phyloP scores from a whole-genome alignment of 2,888 invertebrate genomes.

The Acanthacorydalis orientalis region DNA sequence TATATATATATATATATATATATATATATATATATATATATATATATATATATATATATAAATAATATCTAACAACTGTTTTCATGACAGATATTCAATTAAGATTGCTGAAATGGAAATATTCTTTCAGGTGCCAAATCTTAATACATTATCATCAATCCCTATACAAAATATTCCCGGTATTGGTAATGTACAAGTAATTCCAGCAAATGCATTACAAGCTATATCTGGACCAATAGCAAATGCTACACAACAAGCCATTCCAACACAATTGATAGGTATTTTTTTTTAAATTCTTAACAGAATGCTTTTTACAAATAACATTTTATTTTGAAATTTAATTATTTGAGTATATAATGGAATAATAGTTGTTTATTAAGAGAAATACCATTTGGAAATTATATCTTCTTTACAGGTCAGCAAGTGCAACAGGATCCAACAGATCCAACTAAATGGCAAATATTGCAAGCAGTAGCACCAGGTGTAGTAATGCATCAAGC shows the following conservation, averaged over 20 bases:
- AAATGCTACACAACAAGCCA: conserved; percentile 12
- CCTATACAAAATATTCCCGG: conserved; percentile 58
- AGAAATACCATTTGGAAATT: no score
- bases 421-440: conserved; percentile 69
- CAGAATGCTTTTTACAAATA: background rate
- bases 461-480: conserved; percentile 27
- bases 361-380: no score
- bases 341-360: background rate
- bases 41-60: background rate
- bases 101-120: background rate
- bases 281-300: background rate
- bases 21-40: background rate
- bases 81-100: background rate
- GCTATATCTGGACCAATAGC: conserved; percentile 15
- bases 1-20: conserved; percentile 9
- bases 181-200: conserved; percentile 65
- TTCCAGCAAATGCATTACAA: conserved; percentile 44
- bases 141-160: conserved; percentile 35
- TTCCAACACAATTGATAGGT: conserved; percentile 8
- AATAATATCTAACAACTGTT: background rate
- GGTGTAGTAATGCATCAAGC: conserved; percentile 16
- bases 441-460: conserved; percentile 76
- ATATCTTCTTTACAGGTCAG: conserved; percentile 26
- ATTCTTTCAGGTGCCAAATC: conserved; percentile 35
- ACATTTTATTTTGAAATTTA: background rate